Base-by-base conservation (phyloP, 2,888 invertebrate species). In the Dendrolimus pini region DNA sequence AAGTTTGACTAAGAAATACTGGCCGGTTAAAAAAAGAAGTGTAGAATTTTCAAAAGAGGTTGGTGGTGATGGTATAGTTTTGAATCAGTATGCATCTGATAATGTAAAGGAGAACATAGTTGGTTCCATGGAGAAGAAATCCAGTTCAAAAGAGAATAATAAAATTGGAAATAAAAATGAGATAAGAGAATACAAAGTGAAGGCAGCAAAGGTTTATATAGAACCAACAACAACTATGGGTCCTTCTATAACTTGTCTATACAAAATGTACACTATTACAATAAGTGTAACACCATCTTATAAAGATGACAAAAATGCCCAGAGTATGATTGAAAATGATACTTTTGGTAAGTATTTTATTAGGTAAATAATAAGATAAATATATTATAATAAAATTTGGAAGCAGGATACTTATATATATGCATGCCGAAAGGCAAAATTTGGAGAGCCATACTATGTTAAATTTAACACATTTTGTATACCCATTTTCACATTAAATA, bases 271-370 rank as follows among this genome's bases (percentile, higher is more conserved):
- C 41, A 85, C 74, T 64, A 79, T 89, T 1, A 74, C 81, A 0
- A 74, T 79, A 47, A 89, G 87, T 72, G 84, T 79, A 0, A 89
- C 88, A 3, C 89, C 86, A 0, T 78, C 83, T 0, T 85, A 87
- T 62, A 75, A 71, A 30, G 88, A 89, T 61, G 89, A 88, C 0
- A 72, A 65, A 47, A 81, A 85, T 65, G 79, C 78, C 18, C 85
- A 90, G 60, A 61, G 79, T 12, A 68, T 79, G 64, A 84, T 85
- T 7, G 89, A 87, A 60, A 86, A 79, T 77, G 80, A 84, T 59
- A 78, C 72, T 59, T 80, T 77, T 72, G 85, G 89, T 88, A 71
- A 59, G 83, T 74, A 62, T 59, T 55, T 12, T 14, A 14, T 54
- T 55, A 47, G 9, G 55, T 53, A 14, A 14, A 47, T 58, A 13